Conservation (phyloP, 2,113 vertebrate species). For the Seriola dumerili region DNA sequence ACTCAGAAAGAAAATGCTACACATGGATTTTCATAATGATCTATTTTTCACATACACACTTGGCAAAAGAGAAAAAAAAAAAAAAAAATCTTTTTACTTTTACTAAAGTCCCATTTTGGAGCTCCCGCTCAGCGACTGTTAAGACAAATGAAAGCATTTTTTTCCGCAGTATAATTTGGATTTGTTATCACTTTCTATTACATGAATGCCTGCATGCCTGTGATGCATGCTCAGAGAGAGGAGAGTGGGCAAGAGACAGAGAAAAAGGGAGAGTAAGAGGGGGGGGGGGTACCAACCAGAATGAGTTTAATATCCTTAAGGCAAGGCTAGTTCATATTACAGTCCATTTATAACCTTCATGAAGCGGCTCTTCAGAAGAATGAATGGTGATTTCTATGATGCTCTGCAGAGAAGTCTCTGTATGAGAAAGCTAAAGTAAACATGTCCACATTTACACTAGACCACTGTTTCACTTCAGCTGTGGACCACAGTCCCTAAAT, state of each 20-base stretch:
- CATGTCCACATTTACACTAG: conserved; percentile 15
- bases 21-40: conserved; percentile 73
- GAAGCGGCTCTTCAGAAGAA: conserved; percentile 62
- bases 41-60: conserved; percentile 59
- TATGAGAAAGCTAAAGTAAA: conserved; percentile 28
- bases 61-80: background rate
- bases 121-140: conserved; percentile 58
- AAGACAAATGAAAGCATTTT: conserved; percentile 81
- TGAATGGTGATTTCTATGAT: conserved; percentile 80
- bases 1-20: conserved; percentile 66
- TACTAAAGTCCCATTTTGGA: conserved; percentile 64
- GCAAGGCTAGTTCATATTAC: conserved; percentile 83
- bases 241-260: conserved; percentile 9
- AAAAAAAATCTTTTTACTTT: conserved; percentile 44
- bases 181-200: conserved; percentile 82
- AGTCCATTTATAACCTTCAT: conserved; percentile 81
- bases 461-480: background rate
- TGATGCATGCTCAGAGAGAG: conserved; percentile 66
- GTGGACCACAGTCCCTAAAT: background rate
- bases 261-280: conserved; percentile 46
- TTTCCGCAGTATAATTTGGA: conserved; percentile 76
- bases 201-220: conserved; percentile 59
- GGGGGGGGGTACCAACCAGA: conserved; percentile 55
- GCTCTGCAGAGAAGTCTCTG: conserved; percentile 27
- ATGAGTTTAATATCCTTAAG: conserved; percentile 77